Evolutionary conservation across 2,888 invertebrate species (phyloP), one percentile per base, ranked within the genome.

Genomic region (Tetranychus piercei): DNA sequence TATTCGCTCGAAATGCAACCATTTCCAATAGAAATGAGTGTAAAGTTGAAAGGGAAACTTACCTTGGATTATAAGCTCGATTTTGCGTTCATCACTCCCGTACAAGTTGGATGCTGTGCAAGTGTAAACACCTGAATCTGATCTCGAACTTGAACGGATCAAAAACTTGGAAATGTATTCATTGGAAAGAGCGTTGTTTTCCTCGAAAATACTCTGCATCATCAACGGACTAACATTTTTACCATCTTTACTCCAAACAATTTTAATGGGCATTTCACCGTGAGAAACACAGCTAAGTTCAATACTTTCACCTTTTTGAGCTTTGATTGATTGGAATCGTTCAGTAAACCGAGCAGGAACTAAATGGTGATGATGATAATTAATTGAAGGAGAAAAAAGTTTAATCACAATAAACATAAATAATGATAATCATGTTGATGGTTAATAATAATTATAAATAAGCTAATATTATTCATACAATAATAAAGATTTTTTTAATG

Each of bases 31-130:
- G 45, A 45, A 23, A 23, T 23, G 23, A 23, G n/a, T 64, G 1
- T 64, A 1, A 18, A 5, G 18, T 22, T 43, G 9, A 11, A 71
- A 22, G 8, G 1, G 23, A 34, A 9, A n/a, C 73, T 73, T 64
- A 88, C 90, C 91, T 87, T 94, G 93, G 78, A 94, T 89, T 79
- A 94, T 93, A 88, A 94, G 89, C 82, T 93, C 92, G 81, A 94
- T 92, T 83, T 91, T 92, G n/a, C 92, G 91, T 80, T 94, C 93
- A 81, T 93, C 94, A 78, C 91, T 92, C 74, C 93, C 93, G 81
- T 93, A 94, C 22, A 92, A 91, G 82, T 94, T 94, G 4, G 92
- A 92, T 1, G 93, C 93, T 15, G 93, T 90, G 81, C 94, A 94
- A 55, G 92, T 92, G 81, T 92, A 94, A 1, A 92, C 84, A 1